Percentiles rank a stretch among this genome's conserved stretches.
phyloP scores from a whole-genome alignment of 2,797 vertebrate species.

The Xenops minutus region DNA sequence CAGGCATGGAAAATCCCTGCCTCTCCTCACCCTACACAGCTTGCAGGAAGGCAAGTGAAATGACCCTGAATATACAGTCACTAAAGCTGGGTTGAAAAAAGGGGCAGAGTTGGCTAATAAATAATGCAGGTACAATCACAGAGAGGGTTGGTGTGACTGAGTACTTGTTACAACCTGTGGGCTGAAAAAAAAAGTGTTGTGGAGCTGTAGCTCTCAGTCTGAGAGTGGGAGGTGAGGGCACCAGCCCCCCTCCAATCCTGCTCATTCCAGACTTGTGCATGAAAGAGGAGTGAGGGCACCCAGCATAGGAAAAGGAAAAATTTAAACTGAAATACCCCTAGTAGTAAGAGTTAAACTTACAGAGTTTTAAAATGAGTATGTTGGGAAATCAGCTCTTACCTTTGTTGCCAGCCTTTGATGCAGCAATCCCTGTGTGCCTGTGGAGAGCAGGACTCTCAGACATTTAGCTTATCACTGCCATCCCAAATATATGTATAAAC shows the following conservation, averaged over 20 bases:
- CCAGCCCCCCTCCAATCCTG: neutral
- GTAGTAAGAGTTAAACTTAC: neutral
- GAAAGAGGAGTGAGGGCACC: neutral
- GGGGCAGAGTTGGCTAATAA: conserved; percentile 5
- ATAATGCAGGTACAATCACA: conserved; percentile 1
- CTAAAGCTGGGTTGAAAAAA: conserved; percentile 23
- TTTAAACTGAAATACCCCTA: neutral
- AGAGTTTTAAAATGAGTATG: neutral
- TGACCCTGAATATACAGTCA: neutral
- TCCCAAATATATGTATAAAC: neutral
- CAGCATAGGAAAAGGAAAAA: neutral
- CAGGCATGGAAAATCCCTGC: neutral
- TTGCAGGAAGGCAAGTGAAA: neutral
- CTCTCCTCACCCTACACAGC: neutral
- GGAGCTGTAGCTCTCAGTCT: neutral
- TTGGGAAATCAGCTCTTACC: neutral
- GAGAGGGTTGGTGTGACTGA: neutral
- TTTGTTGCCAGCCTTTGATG: neutral
- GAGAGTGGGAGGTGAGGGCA: neutral
- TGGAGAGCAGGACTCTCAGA: neutral
- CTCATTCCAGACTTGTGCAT: neutral
- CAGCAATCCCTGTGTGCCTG: neutral
- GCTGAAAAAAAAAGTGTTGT: neutral
- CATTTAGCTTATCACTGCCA: neutral
- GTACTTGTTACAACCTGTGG: neutral